phyloP scores from a whole-genome alignment of 2,797 vertebrate species.

The Myiotriccus ornatus region DNA sequence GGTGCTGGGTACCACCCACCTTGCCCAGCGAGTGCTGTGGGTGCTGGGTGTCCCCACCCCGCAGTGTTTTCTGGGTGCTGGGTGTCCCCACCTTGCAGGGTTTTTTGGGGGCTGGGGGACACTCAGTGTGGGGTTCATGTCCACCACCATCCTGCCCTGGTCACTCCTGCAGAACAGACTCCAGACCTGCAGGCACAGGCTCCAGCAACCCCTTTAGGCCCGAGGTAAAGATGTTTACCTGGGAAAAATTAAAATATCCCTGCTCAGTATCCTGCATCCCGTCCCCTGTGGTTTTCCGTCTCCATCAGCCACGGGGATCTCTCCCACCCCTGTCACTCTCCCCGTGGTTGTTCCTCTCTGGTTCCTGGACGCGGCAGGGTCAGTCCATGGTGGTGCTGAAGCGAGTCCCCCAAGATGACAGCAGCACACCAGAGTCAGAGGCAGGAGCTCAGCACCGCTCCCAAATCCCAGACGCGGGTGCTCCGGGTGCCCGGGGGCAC shows the following conservation, averaged over 20 bases:
- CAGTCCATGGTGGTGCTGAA: background rate
- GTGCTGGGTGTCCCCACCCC: background rate
- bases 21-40: background rate
- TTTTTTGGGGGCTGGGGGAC: background rate
- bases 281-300: background rate
- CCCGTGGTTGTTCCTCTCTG: fast-evolving
- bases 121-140: background rate
- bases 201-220: background rate
- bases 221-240: background rate
- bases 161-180: background rate
- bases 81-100: background rate
- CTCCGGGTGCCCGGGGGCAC: background rate
- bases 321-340: fast-evolving
- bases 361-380: fast-evolving
- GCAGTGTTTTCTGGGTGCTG: background rate
- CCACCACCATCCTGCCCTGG: background rate
- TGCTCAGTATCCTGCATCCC: fast-evolving
- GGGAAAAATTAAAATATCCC: background rate
- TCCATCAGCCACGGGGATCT: background rate
- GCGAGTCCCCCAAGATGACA: fast-evolving
- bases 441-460: background rate
- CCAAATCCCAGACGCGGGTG: fast-evolving
- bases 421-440: background rate
- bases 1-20: background rate
- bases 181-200: background rate